phyloP scores from a whole-genome alignment of 2,113 vertebrate genomes.

The Tringa solitaria region DNA sequence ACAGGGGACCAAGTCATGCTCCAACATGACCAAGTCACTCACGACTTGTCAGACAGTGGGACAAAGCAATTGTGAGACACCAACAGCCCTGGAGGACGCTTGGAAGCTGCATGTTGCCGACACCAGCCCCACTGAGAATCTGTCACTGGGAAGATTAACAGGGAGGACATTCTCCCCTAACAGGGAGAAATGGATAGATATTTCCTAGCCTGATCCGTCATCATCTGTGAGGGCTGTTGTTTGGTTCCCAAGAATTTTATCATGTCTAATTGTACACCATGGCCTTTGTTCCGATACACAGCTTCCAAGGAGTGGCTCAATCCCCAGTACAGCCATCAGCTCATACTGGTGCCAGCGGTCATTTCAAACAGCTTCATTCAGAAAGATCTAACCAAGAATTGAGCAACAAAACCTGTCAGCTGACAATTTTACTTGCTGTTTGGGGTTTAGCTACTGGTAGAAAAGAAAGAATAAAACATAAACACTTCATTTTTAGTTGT shows the following conservation, averaged over 20 bases:
- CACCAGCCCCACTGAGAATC: not conserved
- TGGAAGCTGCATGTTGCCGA: not conserved
- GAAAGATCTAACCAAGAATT: not conserved
- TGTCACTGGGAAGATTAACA: not conserved
- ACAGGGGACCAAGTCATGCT: not conserved
- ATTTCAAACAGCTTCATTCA: not conserved
- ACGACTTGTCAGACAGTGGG: not conserved
- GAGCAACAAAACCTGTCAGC: not conserved
- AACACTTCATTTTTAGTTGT: not conserved
- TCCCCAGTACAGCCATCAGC: not conserved
- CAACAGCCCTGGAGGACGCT: not conserved
- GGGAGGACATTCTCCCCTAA: not conserved
- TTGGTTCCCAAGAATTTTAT: not conserved
- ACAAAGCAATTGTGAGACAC: not conserved
- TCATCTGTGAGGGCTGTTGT: not conserved
- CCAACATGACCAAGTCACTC: not conserved
- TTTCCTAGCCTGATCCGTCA: not conserved
- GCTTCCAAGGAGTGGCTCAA: not conserved
- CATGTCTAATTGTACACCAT: rapidly evolving
- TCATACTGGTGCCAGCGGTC: not conserved
- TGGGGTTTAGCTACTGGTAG: not conserved
- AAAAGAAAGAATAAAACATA: not conserved
- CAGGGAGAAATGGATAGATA: not conserved
- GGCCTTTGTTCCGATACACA: not conserved
- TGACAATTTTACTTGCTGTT: not conserved